Conservation (phyloP, 2,888 invertebrate species). For the Cyaniris semiargus region DNA sequence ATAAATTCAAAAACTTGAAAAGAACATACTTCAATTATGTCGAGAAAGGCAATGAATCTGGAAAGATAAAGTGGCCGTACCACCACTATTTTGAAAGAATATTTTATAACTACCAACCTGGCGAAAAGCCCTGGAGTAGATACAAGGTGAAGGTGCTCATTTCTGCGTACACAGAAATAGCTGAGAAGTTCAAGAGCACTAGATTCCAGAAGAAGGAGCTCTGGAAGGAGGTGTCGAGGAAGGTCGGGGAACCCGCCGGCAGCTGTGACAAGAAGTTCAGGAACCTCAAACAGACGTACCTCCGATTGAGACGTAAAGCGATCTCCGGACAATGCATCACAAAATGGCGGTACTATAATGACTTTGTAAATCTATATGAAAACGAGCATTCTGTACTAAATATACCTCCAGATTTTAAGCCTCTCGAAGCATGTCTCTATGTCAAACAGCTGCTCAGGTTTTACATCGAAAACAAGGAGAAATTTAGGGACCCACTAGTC, state of each 20-base stretch:
- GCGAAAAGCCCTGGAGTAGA: slow-evolving; percentile 60
- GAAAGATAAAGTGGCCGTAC: slow-evolving; percentile 69
- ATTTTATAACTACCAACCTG: slow-evolving; percentile 63
- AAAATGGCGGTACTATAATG: slow-evolving; percentile 69
- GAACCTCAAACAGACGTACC: slow-evolving; percentile 69
- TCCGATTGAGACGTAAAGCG: slow-evolving; percentile 60
- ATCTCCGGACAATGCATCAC: slow-evolving; percentile 55
- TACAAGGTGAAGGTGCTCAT: slow-evolving; percentile 60
- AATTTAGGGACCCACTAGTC: slow-evolving; percentile 61
- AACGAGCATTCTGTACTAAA: slow-evolving; percentile 40
- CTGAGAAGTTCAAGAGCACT: slow-evolving; percentile 65
- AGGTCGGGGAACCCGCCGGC: slow-evolving; percentile 57
- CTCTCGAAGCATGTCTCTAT: slow-evolving; percentile 56
- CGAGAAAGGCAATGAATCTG: slow-evolving; percentile 57
- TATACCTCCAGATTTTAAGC: slow-evolving; percentile 45
- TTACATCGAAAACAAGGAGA: slow-evolving; percentile 64
- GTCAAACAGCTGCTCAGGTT: slow-evolving; percentile 62
- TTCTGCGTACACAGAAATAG: slow-evolving; percentile 61
- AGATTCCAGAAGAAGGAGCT: slow-evolving; percentile 68
- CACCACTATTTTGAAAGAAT: slow-evolving; percentile 69
- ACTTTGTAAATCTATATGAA: slow-evolving; percentile 64
- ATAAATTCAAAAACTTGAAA: slow-evolving; percentile 71
- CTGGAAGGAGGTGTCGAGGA: slow-evolving; percentile 63
- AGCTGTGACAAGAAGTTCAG: slow-evolving; percentile 71
- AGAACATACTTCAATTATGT: slow-evolving; percentile 66